Base-by-base conservation (phyloP, 2,888 invertebrate species). In the Muschampia plurimacula region DNA sequence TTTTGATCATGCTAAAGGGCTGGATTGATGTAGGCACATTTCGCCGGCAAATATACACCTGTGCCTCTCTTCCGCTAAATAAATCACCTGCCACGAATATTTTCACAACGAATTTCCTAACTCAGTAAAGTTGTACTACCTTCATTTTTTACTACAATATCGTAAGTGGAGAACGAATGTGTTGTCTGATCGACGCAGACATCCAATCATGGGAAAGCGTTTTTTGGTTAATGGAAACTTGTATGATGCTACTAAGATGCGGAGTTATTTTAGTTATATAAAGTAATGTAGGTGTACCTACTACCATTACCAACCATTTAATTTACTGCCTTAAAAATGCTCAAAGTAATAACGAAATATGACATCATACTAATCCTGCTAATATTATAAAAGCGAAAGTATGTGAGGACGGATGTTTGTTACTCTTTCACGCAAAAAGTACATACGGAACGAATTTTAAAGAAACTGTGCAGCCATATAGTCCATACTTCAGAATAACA, bases 61-160 rank as follows among this genome's bases (percentile, higher is more conserved):
- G 72, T 44, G 67, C 28, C 57, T 65, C 65, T 71, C 72, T 67
- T 62, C 67, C 72, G 49, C 62, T 67, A 67, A 72, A 72, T 72
- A 72, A 72, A 72, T 72, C 67, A 72, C 60, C 72, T 67, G 28
- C 62, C 55, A 28, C 65, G 72, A 67, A 72, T 62, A 67, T 67
- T 62, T 72, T 72, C 72, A 60, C 71, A 67, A 55, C 62, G 67
- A 67, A 72, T 72, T 67, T 72, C 67, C 72, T 49, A 62, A 80
- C 78, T 78, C 81, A 77, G 77, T 82, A 71, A 71, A 67, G 74
- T 74, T 70, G 75, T 57, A 6, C 65, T 57, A 71, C 74, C 69
- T 76, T 76, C 76, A 76, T 76, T 60, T 59, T 32, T 60, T 60
- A 36, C 36, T 39, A 60, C 36, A 60, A 36, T 60, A 60, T 60